Base-by-base conservation (phyloP, 2,797 vertebrate genomes). In the Poecile montanus region DNA sequence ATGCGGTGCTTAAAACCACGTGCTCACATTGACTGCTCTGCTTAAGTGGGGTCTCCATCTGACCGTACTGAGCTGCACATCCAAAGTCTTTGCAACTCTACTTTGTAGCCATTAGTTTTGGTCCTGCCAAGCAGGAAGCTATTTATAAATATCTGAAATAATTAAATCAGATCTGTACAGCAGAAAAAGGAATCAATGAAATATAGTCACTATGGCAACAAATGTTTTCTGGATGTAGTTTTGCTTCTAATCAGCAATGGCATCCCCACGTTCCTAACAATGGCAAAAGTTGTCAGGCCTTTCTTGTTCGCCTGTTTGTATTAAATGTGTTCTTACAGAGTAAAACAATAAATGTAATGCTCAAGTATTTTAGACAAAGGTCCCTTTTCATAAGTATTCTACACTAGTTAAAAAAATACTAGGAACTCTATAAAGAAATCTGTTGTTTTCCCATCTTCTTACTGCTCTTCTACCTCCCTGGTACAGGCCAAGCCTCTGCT, bases 141-240 rank as follows among this genome's bases (percentile, higher is more conserved):
- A 94, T 96, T 97, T 97, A 97, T 97, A 97, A 97, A 97, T 95
- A 97, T 95, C 93, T 96, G 85, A 79, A 96, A 94, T 94, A 92
- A 98, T 97, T 96, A 95, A 96, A 97, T 95, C 88, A 88, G 82
- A 93, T 94, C 91, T 92, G 94, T 95, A 96, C 92, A 95, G 91
- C 76, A 85, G 65, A 88, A 90, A 86, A 91, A 58, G 30, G 42
- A 85, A 71, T 61, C 93, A 91, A 94, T 8, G 66, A 89, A 91
- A 87, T 95, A 94, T 57, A 57, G 96, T 97, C 95, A 92, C 97
- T 91, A 96, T 96, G 94, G 96, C 93, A 97, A 97, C 97, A 82
- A 93, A 82, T 93, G 80, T 96, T 97, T 97, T 95, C 94, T 94
- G 96, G 77, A 94, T 91, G 71, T 87, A 91, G 84, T 92, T 76